These are phyloP conservation scores for Fragum sueziense DNA, from an alignment of 2,888 invertebrate genomes.

Conservation along the genomic window DNA sequence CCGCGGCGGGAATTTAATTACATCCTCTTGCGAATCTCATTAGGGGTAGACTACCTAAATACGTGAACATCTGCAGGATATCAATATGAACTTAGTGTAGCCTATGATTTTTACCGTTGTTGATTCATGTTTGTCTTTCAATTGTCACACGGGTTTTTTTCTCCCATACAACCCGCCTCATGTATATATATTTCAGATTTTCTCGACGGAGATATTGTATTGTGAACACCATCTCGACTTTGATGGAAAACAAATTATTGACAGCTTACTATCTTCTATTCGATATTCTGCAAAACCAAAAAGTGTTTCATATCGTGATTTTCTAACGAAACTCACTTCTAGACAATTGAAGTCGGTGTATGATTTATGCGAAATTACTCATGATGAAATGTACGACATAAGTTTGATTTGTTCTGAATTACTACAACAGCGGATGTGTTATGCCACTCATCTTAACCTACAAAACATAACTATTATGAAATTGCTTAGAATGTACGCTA, in stretches of 20 bases:
- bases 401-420: not conserved
- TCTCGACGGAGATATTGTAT: not conserved
- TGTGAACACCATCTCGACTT: not conserved
- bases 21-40: too few relatives aligned
- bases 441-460: too few relatives aligned
- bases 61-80: too few relatives aligned
- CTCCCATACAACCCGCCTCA: too few relatives aligned
- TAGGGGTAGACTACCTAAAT: too few relatives aligned
- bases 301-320: slow-evolving; percentile 3
- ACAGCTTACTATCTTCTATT: not conserved
- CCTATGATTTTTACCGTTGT: too few relatives aligned
- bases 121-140: not conserved
- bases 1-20: too few relatives aligned
- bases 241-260: not conserved
- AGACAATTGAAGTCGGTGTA: slow-evolving; percentile 2
- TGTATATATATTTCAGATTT: slow-evolving; percentile 9
- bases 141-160: too few relatives aligned
- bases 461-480: too few relatives aligned
- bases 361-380: not conserved
- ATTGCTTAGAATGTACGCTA: too few relatives aligned
- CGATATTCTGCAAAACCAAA: not conserved
- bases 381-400: slow-evolving; percentile 1
- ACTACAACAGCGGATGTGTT: slow-evolving; percentile 1
- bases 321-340: not conserved
- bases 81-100: too few relatives aligned